Evolutionary conservation across 2,797 vertebrate genomes (phyloP), one percentile per base, ranked within the genome.

Genomic region (Avahi laniger): DNA sequence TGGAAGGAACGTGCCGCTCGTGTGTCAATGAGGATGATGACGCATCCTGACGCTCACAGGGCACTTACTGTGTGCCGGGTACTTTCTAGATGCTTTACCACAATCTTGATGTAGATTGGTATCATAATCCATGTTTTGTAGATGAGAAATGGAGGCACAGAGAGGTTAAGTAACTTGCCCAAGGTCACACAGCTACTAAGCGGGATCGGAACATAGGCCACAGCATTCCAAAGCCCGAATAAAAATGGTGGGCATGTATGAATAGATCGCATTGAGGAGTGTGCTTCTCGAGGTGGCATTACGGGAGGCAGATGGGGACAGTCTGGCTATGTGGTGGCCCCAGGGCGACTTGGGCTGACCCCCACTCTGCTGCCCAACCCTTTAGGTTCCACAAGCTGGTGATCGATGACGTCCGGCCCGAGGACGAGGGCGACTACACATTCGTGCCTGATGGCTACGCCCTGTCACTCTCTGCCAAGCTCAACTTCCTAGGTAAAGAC

Each of bases 381-480:
- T 93, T 57, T 96, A 99, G 99, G 98, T 94, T 97, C 96, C 99
- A 99, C 98, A 99, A 99, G 95, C 98, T 99, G 97, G 98, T 98
- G 69, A 99, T 99, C 26, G 98, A 99, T 76, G 99, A 99, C 0
- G 99, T 99, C 97, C 99, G 97, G 48, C 98, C 99, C 0, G 98
- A 98, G 63, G 99, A 99, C 13, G 99, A 99, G 4, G 99, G 99
- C 30, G 99, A 99, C 97, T 99, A 99, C 93, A 99, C 99, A 0
- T 99, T 99, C 18, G 97, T 99, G 67, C 99, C 99, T 0, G 99
- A 99, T 1, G 99, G 99, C 86, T 99, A 99, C 0, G 99, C 99
- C 0, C 82, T 99, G 83, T 99, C 99, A 17, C 98, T 99, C 4
- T 99, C 99, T 0, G 99, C 99, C 63, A 99, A 99, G 95, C 99